Percentiles rank a stretch among this genome's conserved stretches.
These are phyloP conservation scores for Mylabris phalerata DNA, from an alignment of 1,140 invertebrate species.

Conservation along the genomic window DNA sequence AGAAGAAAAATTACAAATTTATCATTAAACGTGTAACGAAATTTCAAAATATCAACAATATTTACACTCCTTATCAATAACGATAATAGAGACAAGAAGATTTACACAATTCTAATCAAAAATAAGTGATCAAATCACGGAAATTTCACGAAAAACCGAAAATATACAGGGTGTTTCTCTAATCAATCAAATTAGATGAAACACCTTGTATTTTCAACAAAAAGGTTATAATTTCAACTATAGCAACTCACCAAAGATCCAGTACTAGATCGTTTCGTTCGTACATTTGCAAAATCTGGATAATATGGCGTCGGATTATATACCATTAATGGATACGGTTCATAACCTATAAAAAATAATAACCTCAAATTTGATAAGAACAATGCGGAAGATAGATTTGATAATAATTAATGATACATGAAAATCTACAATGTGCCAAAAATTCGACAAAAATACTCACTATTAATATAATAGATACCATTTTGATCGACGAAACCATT, in stretches of 20 bases:
- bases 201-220: neutral
- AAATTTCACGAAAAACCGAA: no score
- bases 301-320: constrained; percentile 39
- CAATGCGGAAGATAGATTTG: neutral
- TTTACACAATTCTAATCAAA: no score
- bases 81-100: no score
- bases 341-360: constrained; percentile 33
- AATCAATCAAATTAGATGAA: neutral
- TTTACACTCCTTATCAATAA: neutral
- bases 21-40: neutral
- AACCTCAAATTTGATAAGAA: constrained; percentile 1
- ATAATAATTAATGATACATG: no score
- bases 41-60: neutral
- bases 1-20: neutral
- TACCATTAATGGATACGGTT: constrained; percentile 39
- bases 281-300: constrained; percentile 29
- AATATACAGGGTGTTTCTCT: no score
- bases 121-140: no score
- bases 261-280: constrained; percentile 38
- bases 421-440: no score
- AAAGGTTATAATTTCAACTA: neutral
- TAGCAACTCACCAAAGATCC: constrained; percentile 37
- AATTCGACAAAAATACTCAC: constrained; percentile 30
- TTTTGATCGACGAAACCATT: constrained; percentile 42
- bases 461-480: constrained; percentile 44